Evolutionary conservation across 2,888 invertebrate genomes (phyloP), one percentile per base, ranked within the genome.

Genomic region (Melitaea athalia): DNA sequence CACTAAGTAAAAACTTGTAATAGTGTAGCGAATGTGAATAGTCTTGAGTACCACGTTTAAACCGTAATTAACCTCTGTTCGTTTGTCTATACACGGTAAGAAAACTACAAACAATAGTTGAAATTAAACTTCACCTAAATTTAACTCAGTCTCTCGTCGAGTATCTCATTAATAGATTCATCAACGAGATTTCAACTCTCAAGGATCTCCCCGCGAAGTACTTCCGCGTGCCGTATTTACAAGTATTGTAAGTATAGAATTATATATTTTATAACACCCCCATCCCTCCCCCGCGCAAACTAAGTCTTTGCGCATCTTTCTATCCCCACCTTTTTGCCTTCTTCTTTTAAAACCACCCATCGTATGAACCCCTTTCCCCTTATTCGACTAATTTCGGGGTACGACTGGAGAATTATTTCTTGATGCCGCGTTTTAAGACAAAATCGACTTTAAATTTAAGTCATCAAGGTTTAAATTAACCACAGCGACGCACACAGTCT

Each of bases 191-290:
- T 43, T 47, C 70, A 82, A 88, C 85, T 84, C 85, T 81, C 91
- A 89, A 88, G 72, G 64, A 70, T 15, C 4, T 10, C 38, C 50
- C 47, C 47, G 68, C 83, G 76, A 60, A 73, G 79, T 86, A 89
- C 91, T 92, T 92, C 92, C 92, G 92, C 91, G 88, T 91, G 83
- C 86, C 91, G 92, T 92, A 92, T 92, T 92, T 92, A 92, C 92
- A 92, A 92, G 92, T 92, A 92, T 92, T 92, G 92, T 92, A 92
- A 92, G 92, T 92, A 92, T 92, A 92, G 92, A 92, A 92, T 92
- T 92, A 92, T 92, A 92, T 92, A 92, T 92, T 92, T 92, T 92
- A 92, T 92, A 92, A 92, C 91, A 85, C 91, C 89, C 82, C 81
- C 77, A 73, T 76, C 77, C 70, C 75, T 42, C 81, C 81, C 88